A percentile compares a stretch with the other conserved stretches of the same genome.
These are phyloP conservation scores for Homarus americanus DNA, from an alignment of 1,140 invertebrate species.

Conservation along the genomic window DNA sequence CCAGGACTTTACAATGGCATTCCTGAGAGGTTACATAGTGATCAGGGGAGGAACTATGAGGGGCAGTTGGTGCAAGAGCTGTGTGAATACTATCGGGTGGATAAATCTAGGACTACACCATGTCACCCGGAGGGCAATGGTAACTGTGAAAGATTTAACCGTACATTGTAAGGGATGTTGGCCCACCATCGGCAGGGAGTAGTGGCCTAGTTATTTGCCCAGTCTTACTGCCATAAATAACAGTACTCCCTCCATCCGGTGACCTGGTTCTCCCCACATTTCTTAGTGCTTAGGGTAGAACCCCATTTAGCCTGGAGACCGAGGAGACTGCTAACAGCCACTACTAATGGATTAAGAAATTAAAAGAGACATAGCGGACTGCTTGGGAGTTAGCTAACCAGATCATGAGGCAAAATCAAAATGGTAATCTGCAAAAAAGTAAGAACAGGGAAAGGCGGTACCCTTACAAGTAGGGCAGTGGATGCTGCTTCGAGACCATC, in stretches of 20 bases:
- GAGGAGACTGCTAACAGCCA: neutral
- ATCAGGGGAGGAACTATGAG: conserved; percentile 14
- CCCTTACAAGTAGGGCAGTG: too few relatives aligned
- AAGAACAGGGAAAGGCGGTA: too few relatives aligned
- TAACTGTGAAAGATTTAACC: neutral
- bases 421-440: too few relatives aligned
- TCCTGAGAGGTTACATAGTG: conserved; percentile 20
- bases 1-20: too few relatives aligned
- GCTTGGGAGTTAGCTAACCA: too few relatives aligned
- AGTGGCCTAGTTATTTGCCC: neutral
- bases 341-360: neutral
- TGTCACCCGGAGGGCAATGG: neutral
- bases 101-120: conserved; percentile 12
- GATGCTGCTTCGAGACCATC: too few relatives aligned
- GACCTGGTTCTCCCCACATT: neutral
- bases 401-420: too few relatives aligned
- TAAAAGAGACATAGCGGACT: neutral
- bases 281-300: neutral
- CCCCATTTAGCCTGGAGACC: neutral
- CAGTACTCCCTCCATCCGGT: neutral
- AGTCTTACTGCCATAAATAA: neutral
- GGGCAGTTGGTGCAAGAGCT: neutral
- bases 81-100: neutral
- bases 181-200: too few relatives aligned
- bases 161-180: neutral